phyloP scores from a whole-genome alignment of 2,888 invertebrate genomes.

The Ceramica pisi region DNA sequence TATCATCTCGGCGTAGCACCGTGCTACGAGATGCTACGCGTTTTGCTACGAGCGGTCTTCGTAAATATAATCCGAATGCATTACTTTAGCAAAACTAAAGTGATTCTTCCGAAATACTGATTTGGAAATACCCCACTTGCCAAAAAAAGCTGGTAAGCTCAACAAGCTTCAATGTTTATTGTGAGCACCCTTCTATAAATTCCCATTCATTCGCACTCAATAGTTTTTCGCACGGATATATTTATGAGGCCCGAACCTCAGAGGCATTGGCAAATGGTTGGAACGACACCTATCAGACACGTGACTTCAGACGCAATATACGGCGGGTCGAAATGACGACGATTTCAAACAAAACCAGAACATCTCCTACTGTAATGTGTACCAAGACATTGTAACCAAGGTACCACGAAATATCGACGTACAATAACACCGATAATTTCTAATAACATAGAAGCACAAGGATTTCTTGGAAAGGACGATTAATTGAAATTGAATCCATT shows the following conservation, averaged over 20 bases:
- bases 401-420: slow-evolving; percentile 60
- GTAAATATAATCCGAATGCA: not conserved
- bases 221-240: slow-evolving; percentile 41
- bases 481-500: slow-evolving; percentile 35
- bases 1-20: slow-evolving; percentile 15
- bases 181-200: slow-evolving; percentile 20
- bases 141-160: not conserved
- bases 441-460: slow-evolving; percentile 17
- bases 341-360: slow-evolving; percentile 72
- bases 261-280: slow-evolving; percentile 37
- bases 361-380: slow-evolving; percentile 71
- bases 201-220: slow-evolving; percentile 35
- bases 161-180: slow-evolving; percentile 14
- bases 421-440: slow-evolving; percentile 13
- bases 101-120: not conserved
- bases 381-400: slow-evolving; percentile 55
- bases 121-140: not conserved
- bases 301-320: slow-evolving; percentile 66
- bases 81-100: not conserved
- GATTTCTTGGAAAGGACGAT: slow-evolving; percentile 6
- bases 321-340: slow-evolving; percentile 58
- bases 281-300: slow-evolving; percentile 46
- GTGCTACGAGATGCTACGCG: slow-evolving; percentile 40
- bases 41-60: not conserved
- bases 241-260: slow-evolving; percentile 47